A percentile compares a stretch with the other conserved stretches of the same genome.
phyloP scores from a whole-genome alignment of 1,140 invertebrate genomes.

The Eubasilissa regina region DNA sequence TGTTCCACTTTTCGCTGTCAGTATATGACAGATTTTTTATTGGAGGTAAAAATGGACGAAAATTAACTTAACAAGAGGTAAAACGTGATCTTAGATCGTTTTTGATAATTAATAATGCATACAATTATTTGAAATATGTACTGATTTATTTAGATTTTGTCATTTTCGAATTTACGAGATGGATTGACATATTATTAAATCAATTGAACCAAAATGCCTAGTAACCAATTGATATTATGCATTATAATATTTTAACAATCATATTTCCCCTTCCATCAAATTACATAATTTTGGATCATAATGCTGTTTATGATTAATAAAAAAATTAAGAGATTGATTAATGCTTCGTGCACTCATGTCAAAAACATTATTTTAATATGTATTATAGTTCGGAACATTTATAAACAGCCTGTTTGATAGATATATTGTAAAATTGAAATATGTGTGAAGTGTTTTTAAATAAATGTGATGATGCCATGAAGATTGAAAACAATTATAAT shows the following conservation, averaged over 20 bases:
- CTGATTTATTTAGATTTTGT: background rate
- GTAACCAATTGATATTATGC: slow-evolving; percentile 19
- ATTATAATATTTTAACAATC: background rate
- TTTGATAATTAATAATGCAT: background rate
- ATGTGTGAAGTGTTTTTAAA: no score
- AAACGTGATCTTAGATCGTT: background rate
- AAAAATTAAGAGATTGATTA: no score
- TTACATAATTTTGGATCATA: no score
- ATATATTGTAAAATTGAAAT: no score
- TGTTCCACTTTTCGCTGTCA: slow-evolving; percentile 4
- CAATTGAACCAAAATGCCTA: slow-evolving; percentile 29
- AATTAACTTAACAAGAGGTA: slow-evolving; percentile 8
- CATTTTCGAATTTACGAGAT: slow-evolving; percentile 8
- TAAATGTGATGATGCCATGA: no score
- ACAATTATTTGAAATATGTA: background rate
- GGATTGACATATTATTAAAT: slow-evolving; percentile 33
- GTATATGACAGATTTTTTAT: slow-evolving; percentile 1
- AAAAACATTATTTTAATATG: no score
- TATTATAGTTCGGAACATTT: no score
- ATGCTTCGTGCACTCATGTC: no score
- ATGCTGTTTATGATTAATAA: no score
- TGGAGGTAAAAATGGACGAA: slow-evolving; percentile 21
- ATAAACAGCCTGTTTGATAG: no score
- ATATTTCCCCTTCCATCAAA: no score
- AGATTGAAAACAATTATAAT: no score